A percentile compares a stretch with the other conserved stretches of the same genome.
Evolutionary conservation across 2,797 vertebrate species (phyloP).

Genomic region (Scomberomorus guttatus): DNA sequence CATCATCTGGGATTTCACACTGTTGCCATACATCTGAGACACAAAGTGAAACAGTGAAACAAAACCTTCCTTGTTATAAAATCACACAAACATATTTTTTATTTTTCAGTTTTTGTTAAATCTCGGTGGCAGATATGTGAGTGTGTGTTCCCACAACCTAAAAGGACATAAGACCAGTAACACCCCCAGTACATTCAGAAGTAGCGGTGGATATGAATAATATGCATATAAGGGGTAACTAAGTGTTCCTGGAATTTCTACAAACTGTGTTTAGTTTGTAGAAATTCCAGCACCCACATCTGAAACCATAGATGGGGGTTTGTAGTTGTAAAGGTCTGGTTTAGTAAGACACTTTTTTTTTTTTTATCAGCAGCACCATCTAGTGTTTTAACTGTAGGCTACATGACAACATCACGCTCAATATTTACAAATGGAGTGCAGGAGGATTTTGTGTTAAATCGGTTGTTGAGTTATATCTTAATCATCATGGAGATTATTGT

Average conservation of each 20-base stretch:
- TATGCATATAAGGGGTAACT: constrained; percentile 6
- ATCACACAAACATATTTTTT: neutral
- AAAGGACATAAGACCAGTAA: neutral
- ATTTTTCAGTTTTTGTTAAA: neutral
- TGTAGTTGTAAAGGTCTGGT: neutral
- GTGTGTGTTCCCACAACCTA: too few species aligned
- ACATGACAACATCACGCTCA: neutral
- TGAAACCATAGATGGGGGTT: neutral
- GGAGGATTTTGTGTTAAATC: neutral
- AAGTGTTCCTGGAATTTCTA: too few species aligned
- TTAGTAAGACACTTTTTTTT: neutral
- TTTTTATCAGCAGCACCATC: constrained; percentile 30
- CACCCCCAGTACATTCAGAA: neutral
- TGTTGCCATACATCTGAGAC: too few species aligned
- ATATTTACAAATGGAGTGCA: neutral
- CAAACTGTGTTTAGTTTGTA: neutral
- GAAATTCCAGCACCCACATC: neutral
- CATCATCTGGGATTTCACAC: neutral
- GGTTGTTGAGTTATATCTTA: neutral
- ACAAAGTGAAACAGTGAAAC: too few species aligned
- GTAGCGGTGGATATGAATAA: neutral
- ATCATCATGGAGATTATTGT: neutral
- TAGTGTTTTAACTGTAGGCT: constrained; percentile 4
- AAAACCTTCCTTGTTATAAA: neutral
- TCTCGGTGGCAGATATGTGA: neutral